Percentiles rank a stretch among this genome's conserved stretches.
These are phyloP conservation scores for Galerucella pusilla DNA, from an alignment of 2,888 invertebrate species.

Conservation along the genomic window DNA sequence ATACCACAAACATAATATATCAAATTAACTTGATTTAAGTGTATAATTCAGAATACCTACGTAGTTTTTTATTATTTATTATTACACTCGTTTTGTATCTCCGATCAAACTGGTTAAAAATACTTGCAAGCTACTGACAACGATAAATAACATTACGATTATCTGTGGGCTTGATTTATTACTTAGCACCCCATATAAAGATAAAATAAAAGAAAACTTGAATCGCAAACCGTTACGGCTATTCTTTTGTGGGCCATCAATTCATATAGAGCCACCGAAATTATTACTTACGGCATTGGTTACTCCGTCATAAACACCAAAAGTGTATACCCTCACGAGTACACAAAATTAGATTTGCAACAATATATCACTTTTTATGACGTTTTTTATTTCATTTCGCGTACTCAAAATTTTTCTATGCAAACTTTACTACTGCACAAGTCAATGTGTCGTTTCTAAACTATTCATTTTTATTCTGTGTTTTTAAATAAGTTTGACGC, in stretches of 20 bases:
- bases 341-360: constrained; percentile 33
- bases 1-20: background rate
- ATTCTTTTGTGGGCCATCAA: constrained; percentile 44
- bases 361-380: constrained; percentile 33
- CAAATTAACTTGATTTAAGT: background rate
- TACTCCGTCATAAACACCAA: constrained; percentile 36
- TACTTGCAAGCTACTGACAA: constrained; percentile 12
- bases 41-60: background rate
- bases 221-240: constrained; percentile 45
- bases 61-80: too few relatives aligned
- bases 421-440: constrained; percentile 28
- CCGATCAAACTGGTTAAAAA: constrained; percentile 1
- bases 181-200: constrained; percentile 53
- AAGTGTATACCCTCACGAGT: constrained; percentile 31
- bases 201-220: constrained; percentile 39
- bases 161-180: constrained; percentile 52
- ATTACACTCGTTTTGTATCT: background rate
- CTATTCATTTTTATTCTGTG: constrained; percentile 21
- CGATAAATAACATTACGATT: constrained; percentile 39
- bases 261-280: constrained; percentile 40
- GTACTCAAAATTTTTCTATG: constrained; percentile 31
- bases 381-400: constrained; percentile 31
- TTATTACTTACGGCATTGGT: constrained; percentile 39
- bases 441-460: constrained; percentile 23
- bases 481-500: constrained; percentile 5